Evolutionary conservation across 1,140 invertebrate species (phyloP), one percentile per base, ranked within the genome.

Genomic region (Drosophila gunungcola): DNA sequence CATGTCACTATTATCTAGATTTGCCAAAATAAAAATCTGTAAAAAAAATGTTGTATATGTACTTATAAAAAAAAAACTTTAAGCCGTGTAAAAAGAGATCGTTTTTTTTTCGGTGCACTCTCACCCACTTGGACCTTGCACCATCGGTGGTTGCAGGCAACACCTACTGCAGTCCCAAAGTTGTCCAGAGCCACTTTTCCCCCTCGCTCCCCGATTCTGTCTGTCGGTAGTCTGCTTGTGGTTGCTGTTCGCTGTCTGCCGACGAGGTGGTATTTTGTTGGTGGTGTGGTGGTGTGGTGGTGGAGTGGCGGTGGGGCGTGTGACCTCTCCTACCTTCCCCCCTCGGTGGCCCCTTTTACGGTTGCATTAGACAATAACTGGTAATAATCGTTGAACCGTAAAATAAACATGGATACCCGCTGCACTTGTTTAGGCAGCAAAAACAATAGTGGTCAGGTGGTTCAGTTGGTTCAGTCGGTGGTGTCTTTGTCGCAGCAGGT

Each of bases 331-430:
- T 25, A 39, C 53, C 41, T 52, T 53, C 43, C 53, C 45, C 51
- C 49, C 16, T 39, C 42, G 42, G 38, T 81, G 79, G 56, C 82
- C 75, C 83, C 78, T 70, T 85, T 86, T 85, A 73, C 67, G 79
- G 60, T 73, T 65, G 73, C 73, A 85, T 90, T 90, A 80, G 84
- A 89, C 84, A 89, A 89, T 89, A 89, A 89, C 84, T 89, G 80
- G 84, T 84, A 89, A 89, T 89, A 89, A 89, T 90, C 84, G 85
- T 89, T 89, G 84, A 89, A 89, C 84, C 84, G 84, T 89, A 89
- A 89, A 89, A 89, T 89, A 89, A 89, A 89, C 84, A 89, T 89
- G 85, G 80, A 89, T 89, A 84, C 84, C 73, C 68, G 73, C 57
- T 90, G 84, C 85, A 89, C 84, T 89, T 89, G 80, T 84, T 89